phyloP scores from a whole-genome alignment of 2,888 invertebrate genomes.

The Diaperis boleti region DNA sequence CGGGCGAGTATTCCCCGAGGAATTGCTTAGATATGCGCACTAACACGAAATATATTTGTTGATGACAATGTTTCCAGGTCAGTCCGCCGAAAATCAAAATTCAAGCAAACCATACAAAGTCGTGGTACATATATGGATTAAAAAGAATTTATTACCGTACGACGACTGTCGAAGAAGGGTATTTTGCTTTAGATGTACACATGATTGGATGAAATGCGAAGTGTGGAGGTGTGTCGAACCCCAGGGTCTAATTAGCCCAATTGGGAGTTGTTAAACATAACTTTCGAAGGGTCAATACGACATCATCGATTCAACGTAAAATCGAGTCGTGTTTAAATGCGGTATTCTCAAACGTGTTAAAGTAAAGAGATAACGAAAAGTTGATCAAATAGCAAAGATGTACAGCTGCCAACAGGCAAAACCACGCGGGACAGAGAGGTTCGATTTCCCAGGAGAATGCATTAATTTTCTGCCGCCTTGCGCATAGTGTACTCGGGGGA shows the following conservation, averaged over 20 bases:
- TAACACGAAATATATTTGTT: slow-evolving; percentile 72
- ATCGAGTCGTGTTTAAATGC: slow-evolving; percentile 41
- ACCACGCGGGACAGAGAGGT: slow-evolving; percentile 67
- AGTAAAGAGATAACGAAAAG: slow-evolving; percentile 53
- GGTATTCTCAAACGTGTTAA: slow-evolving; percentile 48
- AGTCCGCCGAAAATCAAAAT: slow-evolving; percentile 23
- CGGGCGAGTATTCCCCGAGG: slow-evolving; percentile 48
- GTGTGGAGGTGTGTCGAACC: slow-evolving; percentile 36
- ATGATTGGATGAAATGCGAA: background rate
- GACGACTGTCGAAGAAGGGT: too few relatives aligned
- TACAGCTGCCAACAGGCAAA: slow-evolving; percentile 61
- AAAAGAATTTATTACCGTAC: too few relatives aligned
- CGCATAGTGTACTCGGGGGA: slow-evolving; percentile 78
- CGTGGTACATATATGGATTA: too few relatives aligned
- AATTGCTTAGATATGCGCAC: slow-evolving; percentile 61
- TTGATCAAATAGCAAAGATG: slow-evolving; percentile 58
- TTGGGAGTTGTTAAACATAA: slow-evolving; percentile 30
- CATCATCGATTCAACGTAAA: slow-evolving; percentile 33
- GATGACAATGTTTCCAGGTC: slow-evolving; percentile 49
- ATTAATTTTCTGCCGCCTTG: slow-evolving; percentile 85
- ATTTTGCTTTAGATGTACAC: too few relatives aligned
- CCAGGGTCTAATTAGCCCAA: slow-evolving; percentile 43
- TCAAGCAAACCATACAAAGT: background rate
- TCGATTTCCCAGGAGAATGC: slow-evolving; percentile 77
- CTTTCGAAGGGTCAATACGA: slow-evolving; percentile 24